Base-by-base conservation (phyloP, 2,113 vertebrate species). In the Scomber colias region DNA sequence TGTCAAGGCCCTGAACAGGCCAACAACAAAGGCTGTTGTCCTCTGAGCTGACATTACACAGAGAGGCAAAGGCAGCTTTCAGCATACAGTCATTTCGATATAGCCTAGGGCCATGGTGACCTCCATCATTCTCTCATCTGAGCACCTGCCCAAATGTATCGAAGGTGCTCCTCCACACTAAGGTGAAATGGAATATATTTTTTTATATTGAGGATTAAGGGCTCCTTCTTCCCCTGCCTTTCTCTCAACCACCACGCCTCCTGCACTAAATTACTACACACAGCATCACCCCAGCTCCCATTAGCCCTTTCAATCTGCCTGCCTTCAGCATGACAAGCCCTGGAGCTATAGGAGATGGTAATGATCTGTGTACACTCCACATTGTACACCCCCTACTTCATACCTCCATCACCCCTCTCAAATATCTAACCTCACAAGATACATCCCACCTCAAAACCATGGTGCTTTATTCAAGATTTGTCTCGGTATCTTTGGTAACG, bases 251-350 rank as follows among this genome's bases (percentile, higher is more conserved):
- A 81, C 82, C 92, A 87, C 83, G 50, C 90, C 91, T 91, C 82
- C 70, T 74, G 90, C 87, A 86, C 88, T 91, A 92, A 92, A 93
- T 94, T 91, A 93, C 87, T 86, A 87, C 75, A 88, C 94, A 92
- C 86, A 85, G 91, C 92, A 94, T 93, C 92, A 94, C 85, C 85
- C 91, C 89, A 72, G 73, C 88, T 89, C 91, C 90, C 90, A 92
- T 88, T 89, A 93, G 73, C 83, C 89, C 84, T 80, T 92, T 95
- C 90, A 95, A 94, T 95, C 92, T 91, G 90, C 88, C 92, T 95
- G 87, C 93, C 94, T 95, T 95, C 90, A 94, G 86, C 92, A 89
- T 71, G 90, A 93, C 82, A 81, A 86, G 88, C 84, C 94, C 90
- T 70, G 84, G 77, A 88, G 90, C 81, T 77, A 94, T 81, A 83